A percentile compares a stretch with the other conserved stretches of the same genome.
phyloP scores from a whole-genome alignment of 2,113 vertebrate genomes.

The Podarcis cretensis region DNA sequence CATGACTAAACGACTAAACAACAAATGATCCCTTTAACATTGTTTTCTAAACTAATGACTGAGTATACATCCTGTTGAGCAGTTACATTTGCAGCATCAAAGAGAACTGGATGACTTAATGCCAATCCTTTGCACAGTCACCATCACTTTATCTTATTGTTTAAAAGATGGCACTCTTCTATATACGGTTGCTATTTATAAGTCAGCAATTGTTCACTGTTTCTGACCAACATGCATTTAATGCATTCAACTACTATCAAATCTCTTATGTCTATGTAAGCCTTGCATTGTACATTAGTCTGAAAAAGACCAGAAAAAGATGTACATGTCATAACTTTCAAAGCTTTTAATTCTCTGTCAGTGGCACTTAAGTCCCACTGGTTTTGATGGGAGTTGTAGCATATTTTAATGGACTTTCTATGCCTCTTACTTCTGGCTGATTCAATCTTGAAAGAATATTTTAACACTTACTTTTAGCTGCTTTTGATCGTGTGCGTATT shows the following conservation, averaged over 20 bases:
- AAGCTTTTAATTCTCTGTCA: neutral
- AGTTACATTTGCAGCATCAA: neutral
- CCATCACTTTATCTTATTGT: neutral
- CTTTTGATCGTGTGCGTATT: slow-evolving; percentile 93
- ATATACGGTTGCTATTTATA: neutral
- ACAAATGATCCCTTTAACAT: neutral
- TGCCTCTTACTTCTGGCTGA: neutral
- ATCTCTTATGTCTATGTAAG: neutral
- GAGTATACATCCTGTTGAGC: neutral
- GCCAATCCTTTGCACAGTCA: neutral
- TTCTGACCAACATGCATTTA: neutral
- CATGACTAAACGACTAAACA: too few species aligned
- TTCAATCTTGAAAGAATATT: neutral
- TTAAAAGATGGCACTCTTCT: neutral
- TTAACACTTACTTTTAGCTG: slow-evolving; percentile 87
- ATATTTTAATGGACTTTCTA: neutral
- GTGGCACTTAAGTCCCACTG: neutral
- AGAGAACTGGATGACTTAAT: neutral
- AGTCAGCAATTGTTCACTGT: neutral
- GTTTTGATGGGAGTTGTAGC: neutral
- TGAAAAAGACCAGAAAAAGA: neutral
- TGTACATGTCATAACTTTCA: neutral
- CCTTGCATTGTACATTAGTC: neutral
- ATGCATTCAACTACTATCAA: neutral
- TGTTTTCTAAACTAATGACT: neutral